A percentile compares a stretch with the other conserved stretches of the same genome.
Evolutionary conservation across 2,113 vertebrate species (phyloP).

Genomic region (Gambusia holbrooki): DNA sequence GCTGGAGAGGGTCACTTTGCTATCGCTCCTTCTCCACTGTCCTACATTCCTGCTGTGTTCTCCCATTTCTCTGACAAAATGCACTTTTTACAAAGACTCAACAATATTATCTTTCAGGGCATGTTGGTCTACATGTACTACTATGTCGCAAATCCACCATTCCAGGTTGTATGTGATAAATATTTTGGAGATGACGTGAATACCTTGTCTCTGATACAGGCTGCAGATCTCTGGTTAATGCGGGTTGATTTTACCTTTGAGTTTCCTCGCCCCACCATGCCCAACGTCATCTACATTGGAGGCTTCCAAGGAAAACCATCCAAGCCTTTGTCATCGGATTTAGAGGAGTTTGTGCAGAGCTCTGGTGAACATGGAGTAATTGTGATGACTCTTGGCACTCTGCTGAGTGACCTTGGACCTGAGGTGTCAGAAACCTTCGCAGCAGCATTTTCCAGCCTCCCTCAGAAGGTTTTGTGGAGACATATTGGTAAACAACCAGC

Average conservation of each 20-base stretch:
- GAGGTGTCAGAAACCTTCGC: slow-evolving; percentile 56
- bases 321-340: slow-evolving; percentile 59
- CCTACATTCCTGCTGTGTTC: slow-evolving; percentile 65
- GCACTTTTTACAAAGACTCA: slow-evolving; percentile 63
- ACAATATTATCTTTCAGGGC: slow-evolving; percentile 50
- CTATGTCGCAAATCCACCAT: slow-evolving; percentile 6
- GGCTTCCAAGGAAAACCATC: slow-evolving; percentile 72
- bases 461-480: slow-evolving; percentile 76
- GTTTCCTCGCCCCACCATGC: slow-evolving; percentile 75
- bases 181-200: slow-evolving; percentile 58
- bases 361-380: slow-evolving; percentile 70
- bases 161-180: slow-evolving; percentile 46
- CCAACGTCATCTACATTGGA: slow-evolving; percentile 74
- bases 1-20: slow-evolving; percentile 66
- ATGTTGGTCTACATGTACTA: slow-evolving; percentile 39
- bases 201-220: slow-evolving; percentile 43
- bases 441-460: slow-evolving; percentile 65
- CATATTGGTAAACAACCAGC: slow-evolving; percentile 49
- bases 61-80: slow-evolving; percentile 59
- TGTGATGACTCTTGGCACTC: slow-evolving; percentile 71
- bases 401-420: slow-evolving; percentile 54
- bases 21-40: slow-evolving; percentile 69
- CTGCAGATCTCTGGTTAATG: slow-evolving; percentile 76
- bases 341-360: slow-evolving; percentile 71
- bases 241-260: slow-evolving; percentile 74